Percentiles rank a stretch among this genome's conserved stretches.
Conservation (phyloP, 1,140 invertebrate genomes). For the Brachionus angularis region DNA sequence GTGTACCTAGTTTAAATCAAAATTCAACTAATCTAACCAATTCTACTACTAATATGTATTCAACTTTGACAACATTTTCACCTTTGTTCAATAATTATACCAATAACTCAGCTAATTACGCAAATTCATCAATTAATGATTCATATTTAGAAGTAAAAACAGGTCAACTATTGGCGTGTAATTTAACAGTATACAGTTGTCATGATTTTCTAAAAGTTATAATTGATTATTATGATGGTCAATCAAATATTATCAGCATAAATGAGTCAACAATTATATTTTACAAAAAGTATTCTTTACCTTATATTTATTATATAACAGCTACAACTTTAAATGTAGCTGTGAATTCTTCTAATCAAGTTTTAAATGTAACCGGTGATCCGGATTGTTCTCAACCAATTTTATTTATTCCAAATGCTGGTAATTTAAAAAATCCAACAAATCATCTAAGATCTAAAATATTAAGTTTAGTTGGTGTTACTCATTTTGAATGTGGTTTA, state of each 20-base stretch:
- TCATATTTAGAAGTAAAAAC: too few relatives aligned
- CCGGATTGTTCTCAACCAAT: neutral
- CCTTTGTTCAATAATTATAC: too few relatives aligned
- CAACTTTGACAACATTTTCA: too few relatives aligned
- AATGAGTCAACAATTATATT: neutral
- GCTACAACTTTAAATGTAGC: neutral
- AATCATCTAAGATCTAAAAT: neutral
- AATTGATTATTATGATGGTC: neutral
- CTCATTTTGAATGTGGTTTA: neutral
- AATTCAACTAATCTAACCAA: too few relatives aligned
- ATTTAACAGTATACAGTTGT: neutral
- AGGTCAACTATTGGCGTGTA: neutral
- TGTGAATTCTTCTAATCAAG: neutral
- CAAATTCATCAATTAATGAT: too few relatives aligned
- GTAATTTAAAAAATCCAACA: neutral
- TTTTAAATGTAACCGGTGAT: neutral
- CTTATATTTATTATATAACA: neutral
- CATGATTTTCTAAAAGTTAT: neutral
- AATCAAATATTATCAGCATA: neutral
- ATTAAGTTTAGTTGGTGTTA: neutral
- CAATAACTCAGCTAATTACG: too few relatives aligned
- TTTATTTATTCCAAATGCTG: neutral
- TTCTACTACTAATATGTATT: too few relatives aligned
- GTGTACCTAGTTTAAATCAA: too few relatives aligned
- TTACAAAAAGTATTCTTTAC: neutral